Percentiles rank a stretch among this genome's conserved stretches.
phyloP scores from a whole-genome alignment of 2,797 vertebrate genomes.

The Ptychadena robeensis region DNA sequence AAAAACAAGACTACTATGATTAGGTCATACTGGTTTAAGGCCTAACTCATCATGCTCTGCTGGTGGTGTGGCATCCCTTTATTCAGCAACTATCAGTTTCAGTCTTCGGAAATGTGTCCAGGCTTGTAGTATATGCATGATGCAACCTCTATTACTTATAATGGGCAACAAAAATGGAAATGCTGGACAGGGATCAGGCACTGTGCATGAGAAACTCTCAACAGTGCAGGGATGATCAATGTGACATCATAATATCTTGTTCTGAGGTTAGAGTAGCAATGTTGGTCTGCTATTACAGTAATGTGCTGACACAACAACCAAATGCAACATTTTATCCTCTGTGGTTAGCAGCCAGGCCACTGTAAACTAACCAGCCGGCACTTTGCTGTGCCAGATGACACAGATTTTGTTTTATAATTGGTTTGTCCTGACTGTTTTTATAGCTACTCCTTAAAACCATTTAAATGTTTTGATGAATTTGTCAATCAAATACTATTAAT shows the following conservation, averaged over 20 bases:
- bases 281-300: not conserved
- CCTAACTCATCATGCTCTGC: not conserved
- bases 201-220: not conserved
- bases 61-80: not conserved
- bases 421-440: conserved; percentile 14
- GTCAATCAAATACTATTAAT: not conserved
- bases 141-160: not conserved
- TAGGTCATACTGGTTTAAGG: not conserved
- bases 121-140: not conserved
- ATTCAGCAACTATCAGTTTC: not conserved
- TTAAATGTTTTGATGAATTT: not conserved
- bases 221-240: not conserved
- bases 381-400: conserved; percentile 20
- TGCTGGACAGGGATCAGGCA: not conserved
- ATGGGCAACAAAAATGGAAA: not conserved
- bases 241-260: not conserved
- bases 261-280: not conserved
- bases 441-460: conserved; percentile 11
- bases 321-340: conserved; percentile 17
- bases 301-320: conserved; percentile 15
- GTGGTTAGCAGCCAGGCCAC: conserved; percentile 14
- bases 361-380: conserved; percentile 28
- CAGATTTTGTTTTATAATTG: conserved; percentile 9
- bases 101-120: not conserved
- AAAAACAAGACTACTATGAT: not conserved